phyloP scores from a whole-genome alignment of 2,113 vertebrate species.

The Anguilla rostrata region DNA sequence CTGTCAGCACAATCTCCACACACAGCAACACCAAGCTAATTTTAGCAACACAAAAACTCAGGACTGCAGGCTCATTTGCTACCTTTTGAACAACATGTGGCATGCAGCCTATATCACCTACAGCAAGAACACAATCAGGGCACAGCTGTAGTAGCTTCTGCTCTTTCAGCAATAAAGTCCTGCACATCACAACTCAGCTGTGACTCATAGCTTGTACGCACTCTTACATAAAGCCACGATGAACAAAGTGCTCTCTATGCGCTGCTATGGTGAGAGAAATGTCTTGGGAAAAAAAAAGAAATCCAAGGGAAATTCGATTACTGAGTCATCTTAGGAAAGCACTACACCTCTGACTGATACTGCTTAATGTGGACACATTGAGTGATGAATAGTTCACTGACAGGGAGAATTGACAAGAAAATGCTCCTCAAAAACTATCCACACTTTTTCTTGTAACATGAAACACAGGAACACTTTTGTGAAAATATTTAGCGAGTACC shows the following conservation, averaged over 20 bases:
- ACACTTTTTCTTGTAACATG: background rate
- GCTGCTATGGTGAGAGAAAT: background rate
- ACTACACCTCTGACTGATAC: background rate
- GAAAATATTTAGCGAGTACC: background rate
- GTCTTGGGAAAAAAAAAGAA: background rate
- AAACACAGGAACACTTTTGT: background rate
- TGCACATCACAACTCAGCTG: background rate
- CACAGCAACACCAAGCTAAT: background rate
- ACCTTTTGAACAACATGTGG: background rate
- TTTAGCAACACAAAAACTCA: background rate
- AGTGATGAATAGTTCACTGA: background rate
- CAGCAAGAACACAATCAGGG: background rate
- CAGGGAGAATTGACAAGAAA: background rate
- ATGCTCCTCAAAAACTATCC: too few relatives aligned
- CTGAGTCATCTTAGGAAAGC: background rate
- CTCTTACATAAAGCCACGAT: slow-evolving; percentile 1
- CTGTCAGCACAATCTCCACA: background rate
- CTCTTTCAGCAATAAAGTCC: slow-evolving; percentile 7
- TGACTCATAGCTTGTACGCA: background rate
- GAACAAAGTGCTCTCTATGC: background rate
- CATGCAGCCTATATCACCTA: background rate
- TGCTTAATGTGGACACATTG: background rate
- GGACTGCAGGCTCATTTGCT: background rate
- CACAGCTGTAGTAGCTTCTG: slow-evolving; percentile 13
- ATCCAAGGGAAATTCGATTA: background rate